Evolutionary conservation across 2,797 vertebrate genomes (phyloP).

Genomic region (Protosalanx chinensis): DNA sequence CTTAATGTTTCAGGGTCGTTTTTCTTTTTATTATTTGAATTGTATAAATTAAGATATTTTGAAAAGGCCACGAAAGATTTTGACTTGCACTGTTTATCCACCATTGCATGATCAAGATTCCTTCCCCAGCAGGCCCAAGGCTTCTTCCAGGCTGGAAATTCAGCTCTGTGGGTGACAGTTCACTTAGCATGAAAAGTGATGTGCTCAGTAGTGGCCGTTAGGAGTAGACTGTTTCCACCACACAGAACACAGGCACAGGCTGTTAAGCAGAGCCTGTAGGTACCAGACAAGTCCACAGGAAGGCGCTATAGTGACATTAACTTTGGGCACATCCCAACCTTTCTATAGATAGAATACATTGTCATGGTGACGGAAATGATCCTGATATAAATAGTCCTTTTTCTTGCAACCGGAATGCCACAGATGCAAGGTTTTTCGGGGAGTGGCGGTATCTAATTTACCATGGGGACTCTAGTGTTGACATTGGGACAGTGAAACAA

Average conservation of each 20-base stretch:
- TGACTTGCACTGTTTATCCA: not conserved
- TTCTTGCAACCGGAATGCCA: not conserved
- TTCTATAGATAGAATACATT: constrained; percentile 34
- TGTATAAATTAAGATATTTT: not conserved
- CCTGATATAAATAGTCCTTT: constrained; percentile 8
- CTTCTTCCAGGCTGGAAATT: not conserved
- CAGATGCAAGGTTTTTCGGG: not conserved
- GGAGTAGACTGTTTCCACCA: not conserved
- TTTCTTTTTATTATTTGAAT: not conserved
- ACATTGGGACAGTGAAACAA: not conserved
- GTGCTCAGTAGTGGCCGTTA: not conserved
- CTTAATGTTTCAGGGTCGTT: not conserved
- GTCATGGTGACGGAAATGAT: constrained; percentile 39
- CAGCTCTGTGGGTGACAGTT: constrained; percentile 2
- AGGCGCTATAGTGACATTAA: constrained; percentile 25
- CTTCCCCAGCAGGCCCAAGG: not conserved
- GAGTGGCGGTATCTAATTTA: not conserved
- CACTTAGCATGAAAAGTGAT: constrained; percentile 2
- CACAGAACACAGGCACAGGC: not conserved
- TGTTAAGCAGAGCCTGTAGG: not conserved
- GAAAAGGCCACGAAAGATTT: not conserved
- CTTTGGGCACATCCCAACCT: not conserved
- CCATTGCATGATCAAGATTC: not conserved
- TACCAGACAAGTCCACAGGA: constrained; percentile 21
- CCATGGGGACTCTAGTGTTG: too few relatives aligned